Evolutionary conservation across 2,797 vertebrate species (phyloP).

Genomic region (Coendou prehensilis): DNA sequence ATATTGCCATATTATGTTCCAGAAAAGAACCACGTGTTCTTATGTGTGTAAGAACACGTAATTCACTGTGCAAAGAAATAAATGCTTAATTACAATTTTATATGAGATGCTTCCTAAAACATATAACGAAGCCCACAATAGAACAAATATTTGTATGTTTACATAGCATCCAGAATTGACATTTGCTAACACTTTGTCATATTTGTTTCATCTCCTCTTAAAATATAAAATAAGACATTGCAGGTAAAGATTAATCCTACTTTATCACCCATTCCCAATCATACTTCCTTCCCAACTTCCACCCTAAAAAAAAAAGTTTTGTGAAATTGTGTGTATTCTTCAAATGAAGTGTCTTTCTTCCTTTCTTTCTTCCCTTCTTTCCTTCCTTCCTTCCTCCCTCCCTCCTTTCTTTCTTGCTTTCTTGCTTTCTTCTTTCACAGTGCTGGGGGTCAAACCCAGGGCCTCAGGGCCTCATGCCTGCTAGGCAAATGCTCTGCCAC

Average conservation of each 20-base stretch:
- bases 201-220: neutral
- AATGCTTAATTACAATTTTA: conserved; percentile 54
- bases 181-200: conserved; percentile 1
- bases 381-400: no score
- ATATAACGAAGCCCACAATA: neutral
- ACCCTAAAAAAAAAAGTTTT: neutral
- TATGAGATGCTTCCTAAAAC: conserved; percentile 61
- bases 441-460: neutral
- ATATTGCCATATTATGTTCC: conserved; percentile 6
- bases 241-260: neutral
- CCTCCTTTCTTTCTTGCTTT: no score
- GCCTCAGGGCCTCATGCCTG: neutral
- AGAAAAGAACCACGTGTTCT: conserved; percentile 39
- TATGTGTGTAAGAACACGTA: neutral
- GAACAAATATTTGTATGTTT: neutral
- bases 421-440: neutral
- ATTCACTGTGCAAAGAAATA: conserved; percentile 38
- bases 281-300: neutral
- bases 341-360: neutral
- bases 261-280: neutral
- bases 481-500: neutral
- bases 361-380: no score
- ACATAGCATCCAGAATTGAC: neutral
- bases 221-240: neutral
- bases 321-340: neutral